Evolutionary conservation across 1,140 invertebrate species (phyloP).

Genomic region (Trichogramma pretiosum): DNA sequence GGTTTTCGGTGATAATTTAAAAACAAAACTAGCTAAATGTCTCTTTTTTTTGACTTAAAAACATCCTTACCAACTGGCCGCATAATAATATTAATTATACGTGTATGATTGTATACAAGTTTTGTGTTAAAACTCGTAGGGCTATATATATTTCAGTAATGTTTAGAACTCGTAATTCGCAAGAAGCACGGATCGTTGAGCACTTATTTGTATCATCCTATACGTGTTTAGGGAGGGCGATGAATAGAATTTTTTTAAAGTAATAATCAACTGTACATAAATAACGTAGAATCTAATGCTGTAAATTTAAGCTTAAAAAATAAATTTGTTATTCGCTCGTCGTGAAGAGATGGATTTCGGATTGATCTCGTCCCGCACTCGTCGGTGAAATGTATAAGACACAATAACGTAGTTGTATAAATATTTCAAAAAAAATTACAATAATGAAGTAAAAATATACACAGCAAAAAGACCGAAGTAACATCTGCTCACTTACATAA

Average conservation of each 20-base stretch:
- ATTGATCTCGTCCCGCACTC: slow-evolving; percentile 10
- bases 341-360: slow-evolving; percentile 8
- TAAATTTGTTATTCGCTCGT: slow-evolving; percentile 13
- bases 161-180: slow-evolving; percentile 13
- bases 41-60: too few species aligned
- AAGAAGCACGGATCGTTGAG: slow-evolving; percentile 15
- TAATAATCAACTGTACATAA: slow-evolving; percentile 29
- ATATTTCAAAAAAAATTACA: slow-evolving; percentile 5
- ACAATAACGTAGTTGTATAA: neutral
- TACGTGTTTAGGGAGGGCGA: slow-evolving; percentile 11
- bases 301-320: slow-evolving; percentile 19
- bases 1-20: too few species aligned
- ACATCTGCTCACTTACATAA: slow-evolving; percentile 1
- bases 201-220: slow-evolving; percentile 18
- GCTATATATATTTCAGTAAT: slow-evolving; percentile 10
- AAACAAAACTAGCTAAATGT: too few species aligned
- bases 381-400: slow-evolving; percentile 6
- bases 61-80: slow-evolving; percentile 9
- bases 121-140: too few species aligned
- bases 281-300: slow-evolving; percentile 20
- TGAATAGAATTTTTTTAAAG: slow-evolving; percentile 24
- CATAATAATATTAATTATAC: slow-evolving; percentile 7
- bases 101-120: neutral
- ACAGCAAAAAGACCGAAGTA: slow-evolving; percentile 2
- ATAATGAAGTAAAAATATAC: too few species aligned